These are phyloP conservation scores for Papilio dardanus DNA, from an alignment of 1,140 invertebrate genomes.

Conservation along the genomic window DNA sequence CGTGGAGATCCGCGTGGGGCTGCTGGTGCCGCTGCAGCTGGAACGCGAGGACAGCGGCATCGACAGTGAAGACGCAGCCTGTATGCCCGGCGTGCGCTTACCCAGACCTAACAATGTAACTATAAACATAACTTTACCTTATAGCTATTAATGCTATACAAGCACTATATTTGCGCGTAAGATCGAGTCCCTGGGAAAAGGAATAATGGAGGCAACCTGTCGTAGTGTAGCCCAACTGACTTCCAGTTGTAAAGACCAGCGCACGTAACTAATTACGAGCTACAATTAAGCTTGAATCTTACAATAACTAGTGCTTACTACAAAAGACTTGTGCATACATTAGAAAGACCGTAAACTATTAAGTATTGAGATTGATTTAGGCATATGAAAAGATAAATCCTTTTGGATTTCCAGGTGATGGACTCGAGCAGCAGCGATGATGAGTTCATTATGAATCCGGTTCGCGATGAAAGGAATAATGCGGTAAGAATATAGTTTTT, in stretches of 20 bases:
- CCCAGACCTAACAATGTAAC: conserved; percentile 25
- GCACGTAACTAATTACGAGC: no score
- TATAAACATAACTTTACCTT: background rate
- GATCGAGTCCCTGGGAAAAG: no score
- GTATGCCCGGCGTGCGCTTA: background rate
- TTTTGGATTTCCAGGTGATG: conserved; percentile 45
- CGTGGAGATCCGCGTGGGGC: conserved; percentile 30
- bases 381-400: background rate
- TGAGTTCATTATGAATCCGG: conserved; percentile 39
- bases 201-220: no score
- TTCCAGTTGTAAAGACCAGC: no score
- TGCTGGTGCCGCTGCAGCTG: conserved; percentile 43
- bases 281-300: no score
- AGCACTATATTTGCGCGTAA: background rate
- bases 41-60: conserved; percentile 68
- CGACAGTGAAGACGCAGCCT: conserved; percentile 62
- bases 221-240: no score
- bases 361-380: conserved; percentile 9
- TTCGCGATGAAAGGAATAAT: conserved; percentile 40
- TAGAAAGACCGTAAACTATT: no score
- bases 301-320: no score
- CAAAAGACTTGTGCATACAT: no score
- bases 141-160: background rate
- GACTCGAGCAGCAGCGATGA: conserved; percentile 58
- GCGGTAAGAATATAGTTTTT: conserved; percentile 25